These are phyloP conservation scores for Eumerus sabulonum DNA, from an alignment of 2,888 invertebrate species.

Conservation along the genomic window DNA sequence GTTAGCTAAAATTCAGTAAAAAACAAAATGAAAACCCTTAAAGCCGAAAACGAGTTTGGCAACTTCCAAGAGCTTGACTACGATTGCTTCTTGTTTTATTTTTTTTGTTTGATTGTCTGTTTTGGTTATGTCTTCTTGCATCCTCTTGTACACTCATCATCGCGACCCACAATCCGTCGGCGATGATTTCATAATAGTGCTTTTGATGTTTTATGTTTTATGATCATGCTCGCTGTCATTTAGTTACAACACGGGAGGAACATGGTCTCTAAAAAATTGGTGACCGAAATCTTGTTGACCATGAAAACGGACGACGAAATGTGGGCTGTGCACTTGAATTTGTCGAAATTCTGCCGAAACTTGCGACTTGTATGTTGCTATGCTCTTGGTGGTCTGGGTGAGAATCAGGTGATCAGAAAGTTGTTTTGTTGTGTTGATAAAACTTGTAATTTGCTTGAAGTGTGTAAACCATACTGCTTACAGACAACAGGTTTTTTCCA, in stretches of 20 bases:
- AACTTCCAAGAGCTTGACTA: constrained; percentile 10
- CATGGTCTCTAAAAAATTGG: background rate
- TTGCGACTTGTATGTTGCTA: too few relatives aligned
- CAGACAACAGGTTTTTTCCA: too few relatives aligned
- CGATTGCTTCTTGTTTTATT: background rate
- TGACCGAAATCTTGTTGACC: constrained; percentile 38
- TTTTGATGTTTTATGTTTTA: constrained; percentile 5
- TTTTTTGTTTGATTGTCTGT: background rate
- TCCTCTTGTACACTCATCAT: constrained; percentile 10
- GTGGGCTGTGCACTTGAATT: constrained; percentile 41
- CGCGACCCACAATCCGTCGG: constrained; percentile 5
- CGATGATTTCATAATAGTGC: constrained; percentile 42
- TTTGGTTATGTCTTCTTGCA: constrained; percentile 1
- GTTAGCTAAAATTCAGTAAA: constrained; percentile 19
- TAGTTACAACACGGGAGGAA: background rate
- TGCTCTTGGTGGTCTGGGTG: too few relatives aligned
- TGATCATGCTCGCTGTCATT: constrained; percentile 14
- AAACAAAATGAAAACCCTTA: constrained; percentile 38
- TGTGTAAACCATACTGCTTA: too few relatives aligned
- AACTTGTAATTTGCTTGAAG: too few relatives aligned
- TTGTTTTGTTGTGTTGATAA: too few relatives aligned
- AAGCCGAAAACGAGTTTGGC: constrained; percentile 34
- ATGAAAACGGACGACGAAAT: constrained; percentile 45
- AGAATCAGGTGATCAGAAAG: too few relatives aligned
- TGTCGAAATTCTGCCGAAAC: background rate